Evolutionary conservation across 2,888 invertebrate species (phyloP).

Genomic region (Lithophane semibrunnea): DNA sequence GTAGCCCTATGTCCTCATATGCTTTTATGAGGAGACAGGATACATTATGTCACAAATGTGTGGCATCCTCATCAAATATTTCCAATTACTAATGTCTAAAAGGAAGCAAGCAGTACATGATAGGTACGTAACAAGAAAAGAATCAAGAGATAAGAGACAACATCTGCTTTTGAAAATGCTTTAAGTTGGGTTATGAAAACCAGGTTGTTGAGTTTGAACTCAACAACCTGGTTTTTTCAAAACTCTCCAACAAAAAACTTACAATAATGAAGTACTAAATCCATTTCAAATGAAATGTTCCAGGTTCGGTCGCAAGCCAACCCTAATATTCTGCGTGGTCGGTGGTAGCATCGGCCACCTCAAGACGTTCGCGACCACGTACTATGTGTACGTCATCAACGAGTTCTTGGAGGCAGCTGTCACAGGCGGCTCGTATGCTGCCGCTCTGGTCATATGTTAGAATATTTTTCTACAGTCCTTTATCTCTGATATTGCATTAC

Average conservation of each 20-base stretch:
- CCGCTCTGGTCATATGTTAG: slow-evolving; percentile 81
- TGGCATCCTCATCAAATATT: background rate
- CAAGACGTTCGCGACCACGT: slow-evolving; percentile 78
- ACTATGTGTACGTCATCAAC: slow-evolving; percentile 75
- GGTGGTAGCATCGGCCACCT: slow-evolving; percentile 78
- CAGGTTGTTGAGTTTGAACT: too few species aligned
- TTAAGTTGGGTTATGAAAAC: too few species aligned
- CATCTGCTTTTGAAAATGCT: background rate
- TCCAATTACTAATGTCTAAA: background rate
- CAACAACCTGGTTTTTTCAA: too few species aligned
- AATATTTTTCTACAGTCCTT: slow-evolving; percentile 6
- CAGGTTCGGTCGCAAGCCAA: slow-evolving; percentile 83
- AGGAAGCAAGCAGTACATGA: background rate
- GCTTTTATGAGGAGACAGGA: background rate
- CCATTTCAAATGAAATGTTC: slow-evolving; percentile 42
- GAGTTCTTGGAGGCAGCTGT: slow-evolving; percentile 81
- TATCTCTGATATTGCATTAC: background rate
- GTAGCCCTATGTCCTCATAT: background rate
- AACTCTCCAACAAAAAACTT: too few species aligned
- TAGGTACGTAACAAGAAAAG: background rate
- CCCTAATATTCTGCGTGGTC: slow-evolving; percentile 77
- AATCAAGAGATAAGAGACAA: background rate
- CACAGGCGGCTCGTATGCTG: slow-evolving; percentile 78
- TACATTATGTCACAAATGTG: background rate
- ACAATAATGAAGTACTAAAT: too few species aligned